Evolutionary conservation across 2,797 vertebrate species (phyloP).

Genomic region (Lerista edwardsae): DNA sequence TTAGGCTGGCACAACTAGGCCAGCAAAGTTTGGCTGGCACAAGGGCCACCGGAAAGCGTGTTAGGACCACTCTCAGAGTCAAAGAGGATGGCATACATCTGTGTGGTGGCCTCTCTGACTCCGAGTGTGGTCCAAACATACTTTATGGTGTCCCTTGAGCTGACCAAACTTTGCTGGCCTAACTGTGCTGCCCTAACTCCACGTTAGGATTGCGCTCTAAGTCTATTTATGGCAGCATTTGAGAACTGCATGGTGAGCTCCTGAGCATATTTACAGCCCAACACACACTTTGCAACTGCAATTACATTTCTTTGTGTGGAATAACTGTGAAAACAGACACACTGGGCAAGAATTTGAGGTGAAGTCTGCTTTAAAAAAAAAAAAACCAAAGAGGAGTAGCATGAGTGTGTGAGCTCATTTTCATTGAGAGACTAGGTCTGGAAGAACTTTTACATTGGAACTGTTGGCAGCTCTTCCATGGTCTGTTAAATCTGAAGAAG

Average conservation of each 20-base stretch:
- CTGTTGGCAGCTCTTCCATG: not conserved
- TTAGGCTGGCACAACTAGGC: too few relatives aligned
- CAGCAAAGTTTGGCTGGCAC: too few relatives aligned
- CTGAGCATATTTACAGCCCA: conserved; percentile 14
- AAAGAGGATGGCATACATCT: too few relatives aligned
- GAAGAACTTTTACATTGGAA: not conserved
- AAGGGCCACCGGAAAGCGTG: too few relatives aligned
- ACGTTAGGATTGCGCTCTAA: too few relatives aligned
- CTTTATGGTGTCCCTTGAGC: too few relatives aligned
- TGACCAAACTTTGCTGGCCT: too few relatives aligned
- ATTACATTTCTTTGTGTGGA: conserved; percentile 41
- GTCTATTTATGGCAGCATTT: conserved; percentile 16
- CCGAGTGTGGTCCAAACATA: too few relatives aligned
- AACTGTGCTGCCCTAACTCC: too few relatives aligned
- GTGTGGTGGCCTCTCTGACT: too few relatives aligned
- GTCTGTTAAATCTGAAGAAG: conserved; percentile 32
- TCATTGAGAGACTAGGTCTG: conserved; percentile 32
- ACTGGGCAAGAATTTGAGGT: conserved; percentile 15
- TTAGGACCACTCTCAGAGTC: too few relatives aligned
- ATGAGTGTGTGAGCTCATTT: conserved; percentile 13
- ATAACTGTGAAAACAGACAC: conserved; percentile 31
- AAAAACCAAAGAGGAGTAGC: not conserved
- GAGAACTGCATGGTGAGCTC: not conserved
- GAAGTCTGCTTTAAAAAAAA: not conserved
- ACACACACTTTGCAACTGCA: conserved; percentile 30